These are phyloP conservation scores for Orthonychiurus folsomi DNA, from an alignment of 2,888 invertebrate genomes.

Conservation along the genomic window DNA sequence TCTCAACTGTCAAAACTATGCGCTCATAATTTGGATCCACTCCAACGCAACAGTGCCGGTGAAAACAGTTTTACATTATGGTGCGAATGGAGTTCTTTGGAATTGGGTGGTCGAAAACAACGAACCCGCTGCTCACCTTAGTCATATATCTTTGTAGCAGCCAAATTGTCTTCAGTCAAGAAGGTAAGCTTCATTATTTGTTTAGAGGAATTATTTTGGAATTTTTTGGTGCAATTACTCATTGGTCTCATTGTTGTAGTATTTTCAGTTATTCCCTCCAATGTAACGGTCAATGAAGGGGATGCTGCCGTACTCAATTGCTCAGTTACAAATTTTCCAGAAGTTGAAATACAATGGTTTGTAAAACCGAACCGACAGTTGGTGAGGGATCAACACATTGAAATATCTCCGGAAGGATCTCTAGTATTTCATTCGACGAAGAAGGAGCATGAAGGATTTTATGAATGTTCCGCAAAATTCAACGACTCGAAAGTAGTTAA, in stretches of 20 bases:
- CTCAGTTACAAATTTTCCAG: slow-evolving; percentile 19
- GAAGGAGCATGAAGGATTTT: slow-evolving; percentile 38
- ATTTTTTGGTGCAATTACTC: neutral
- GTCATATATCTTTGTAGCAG: no score
- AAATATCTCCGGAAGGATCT: slow-evolving; percentile 32
- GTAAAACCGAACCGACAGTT: slow-evolving; percentile 34
- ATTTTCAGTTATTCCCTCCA: slow-evolving; percentile 9
- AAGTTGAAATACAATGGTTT: slow-evolving; percentile 29
- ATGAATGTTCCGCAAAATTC: slow-evolving; percentile 36
- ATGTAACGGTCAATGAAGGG: slow-evolving; percentile 12
- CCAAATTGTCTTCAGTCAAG: neutral
- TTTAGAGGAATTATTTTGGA: no score
- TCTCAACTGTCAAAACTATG: no score
- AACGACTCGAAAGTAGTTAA: slow-evolving; percentile 33
- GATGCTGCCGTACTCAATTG: slow-evolving; percentile 32
- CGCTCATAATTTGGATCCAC: no score
- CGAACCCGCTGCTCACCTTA: no score
- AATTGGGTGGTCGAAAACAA: no score
- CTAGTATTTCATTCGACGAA: slow-evolving; percentile 30
- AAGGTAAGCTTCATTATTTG: no score
- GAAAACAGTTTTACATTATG: no score
- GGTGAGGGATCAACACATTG: slow-evolving; percentile 25
- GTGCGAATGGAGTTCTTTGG: no score
- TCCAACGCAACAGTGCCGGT: no score
- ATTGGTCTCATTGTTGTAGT: neutral